Evolutionary conservation across 2,113 vertebrate genomes (phyloP).

Genomic region (Xiphophorus maculatus): DNA sequence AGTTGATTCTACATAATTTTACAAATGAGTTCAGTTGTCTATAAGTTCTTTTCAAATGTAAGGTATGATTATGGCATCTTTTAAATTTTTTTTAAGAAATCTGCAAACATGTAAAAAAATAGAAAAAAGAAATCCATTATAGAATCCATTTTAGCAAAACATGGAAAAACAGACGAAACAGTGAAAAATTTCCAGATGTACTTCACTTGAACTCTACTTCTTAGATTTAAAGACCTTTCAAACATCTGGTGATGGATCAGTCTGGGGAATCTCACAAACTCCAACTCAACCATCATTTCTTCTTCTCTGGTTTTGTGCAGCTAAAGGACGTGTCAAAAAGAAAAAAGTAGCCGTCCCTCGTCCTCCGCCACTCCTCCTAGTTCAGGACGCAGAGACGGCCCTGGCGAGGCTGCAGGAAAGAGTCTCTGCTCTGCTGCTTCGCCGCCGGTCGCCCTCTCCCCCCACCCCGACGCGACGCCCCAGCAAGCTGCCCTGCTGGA

Average conservation of each 20-base stretch:
- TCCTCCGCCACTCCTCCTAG: constrained; percentile 82
- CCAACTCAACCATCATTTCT: neutral
- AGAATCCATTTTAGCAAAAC: too few species aligned
- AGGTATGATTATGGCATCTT: too few species aligned
- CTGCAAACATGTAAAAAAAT: too few species aligned
- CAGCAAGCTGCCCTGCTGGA: constrained; percentile 78
- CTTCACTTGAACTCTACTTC: too few species aligned
- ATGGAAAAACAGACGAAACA: too few species aligned
- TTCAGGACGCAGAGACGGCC: constrained; percentile 81
- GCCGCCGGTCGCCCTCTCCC: constrained; percentile 68
- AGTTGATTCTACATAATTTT: too few species aligned
- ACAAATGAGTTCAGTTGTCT: too few species aligned
- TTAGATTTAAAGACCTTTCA: too few species aligned
- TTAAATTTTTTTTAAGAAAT: too few species aligned
- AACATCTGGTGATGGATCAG: neutral
- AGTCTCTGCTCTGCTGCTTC: constrained; percentile 82
- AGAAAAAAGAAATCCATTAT: too few species aligned
- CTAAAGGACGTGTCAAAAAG: constrained; percentile 78
- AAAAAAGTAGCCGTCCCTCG: constrained; percentile 62
- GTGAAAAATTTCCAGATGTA: too few species aligned
- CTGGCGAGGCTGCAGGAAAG: constrained; percentile 82
- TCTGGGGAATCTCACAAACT: neutral
- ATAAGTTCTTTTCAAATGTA: too few species aligned
- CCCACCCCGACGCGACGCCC: constrained; percentile 80
- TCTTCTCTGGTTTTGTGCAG: constrained; percentile 59